Evolutionary conservation across 2,797 vertebrate species (phyloP).

Genomic region (Nasua narica): DNA sequence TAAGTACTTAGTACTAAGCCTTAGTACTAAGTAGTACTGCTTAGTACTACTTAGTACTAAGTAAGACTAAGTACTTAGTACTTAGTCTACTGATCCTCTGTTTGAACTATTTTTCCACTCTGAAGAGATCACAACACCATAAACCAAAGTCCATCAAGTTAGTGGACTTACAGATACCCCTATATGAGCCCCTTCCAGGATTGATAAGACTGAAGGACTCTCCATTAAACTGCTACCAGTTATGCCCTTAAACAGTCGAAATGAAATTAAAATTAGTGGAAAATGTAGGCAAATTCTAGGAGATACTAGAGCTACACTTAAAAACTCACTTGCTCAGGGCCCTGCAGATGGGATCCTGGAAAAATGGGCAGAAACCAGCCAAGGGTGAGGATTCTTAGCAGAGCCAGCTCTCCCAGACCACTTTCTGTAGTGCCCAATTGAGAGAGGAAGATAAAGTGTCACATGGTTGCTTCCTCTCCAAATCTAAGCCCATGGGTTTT

Average conservation of each 20-base stretch:
- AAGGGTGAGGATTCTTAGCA: background rate
- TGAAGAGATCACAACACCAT: background rate
- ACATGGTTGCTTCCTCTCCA: background rate
- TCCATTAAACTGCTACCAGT: background rate
- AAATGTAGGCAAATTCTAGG: background rate
- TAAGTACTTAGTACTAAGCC: background rate
- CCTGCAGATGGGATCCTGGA: background rate
- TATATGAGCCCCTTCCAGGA: background rate
- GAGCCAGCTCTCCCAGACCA: background rate
- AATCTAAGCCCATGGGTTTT: background rate
- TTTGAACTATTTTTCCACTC: background rate
- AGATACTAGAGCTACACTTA: background rate
- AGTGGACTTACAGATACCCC: background rate
- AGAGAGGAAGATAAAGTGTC: background rate
- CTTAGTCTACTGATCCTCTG: background rate
- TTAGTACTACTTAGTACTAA: too few species aligned
- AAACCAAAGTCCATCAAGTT: background rate
- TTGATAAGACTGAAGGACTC: background rate
- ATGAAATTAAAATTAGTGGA: background rate
- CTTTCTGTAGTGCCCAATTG: background rate
- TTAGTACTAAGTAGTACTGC: too few species aligned
- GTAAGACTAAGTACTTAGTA: too few species aligned
- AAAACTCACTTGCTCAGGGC: background rate
- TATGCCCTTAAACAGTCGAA: background rate
- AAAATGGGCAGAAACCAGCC: background rate